Percentiles rank a stretch among this genome's conserved stretches.
Conservation (phyloP, 2,888 invertebrate genomes). For the Ophioninae sp. region DNA sequence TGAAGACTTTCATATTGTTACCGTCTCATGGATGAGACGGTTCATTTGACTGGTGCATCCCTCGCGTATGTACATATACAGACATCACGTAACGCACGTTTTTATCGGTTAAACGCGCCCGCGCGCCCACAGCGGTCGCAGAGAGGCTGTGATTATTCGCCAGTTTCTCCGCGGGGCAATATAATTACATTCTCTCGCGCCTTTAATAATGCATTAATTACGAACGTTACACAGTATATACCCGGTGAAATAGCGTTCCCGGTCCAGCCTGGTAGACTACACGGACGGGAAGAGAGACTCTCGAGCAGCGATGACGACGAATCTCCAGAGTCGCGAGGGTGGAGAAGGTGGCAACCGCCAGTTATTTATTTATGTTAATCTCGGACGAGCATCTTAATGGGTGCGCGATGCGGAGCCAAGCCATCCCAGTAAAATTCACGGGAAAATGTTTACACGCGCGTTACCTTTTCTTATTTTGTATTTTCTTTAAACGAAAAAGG, state of each 20-base stretch:
- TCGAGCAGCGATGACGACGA: too few relatives aligned
- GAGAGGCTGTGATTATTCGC: constrained; percentile 65
- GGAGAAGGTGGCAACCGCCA: constrained; percentile 55
- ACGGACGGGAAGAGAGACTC: too few relatives aligned
- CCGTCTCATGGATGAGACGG: neutral
- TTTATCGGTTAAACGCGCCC: constrained; percentile 53
- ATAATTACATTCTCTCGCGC: constrained; percentile 71
- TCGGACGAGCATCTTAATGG: constrained; percentile 68
- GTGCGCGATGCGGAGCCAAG: constrained; percentile 46
- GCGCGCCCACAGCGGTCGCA: constrained; percentile 15
- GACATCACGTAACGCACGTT: constrained; percentile 44
- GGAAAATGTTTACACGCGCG: constrained; percentile 6
- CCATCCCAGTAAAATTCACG: constrained; percentile 33
- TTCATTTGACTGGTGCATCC: neutral
- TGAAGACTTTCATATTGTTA: too few relatives aligned
- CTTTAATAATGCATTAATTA: constrained; percentile 74
- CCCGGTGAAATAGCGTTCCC: constrained; percentile 57
- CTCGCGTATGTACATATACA: neutral
- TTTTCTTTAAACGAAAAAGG: too few relatives aligned
- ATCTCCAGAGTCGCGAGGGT: too few relatives aligned
- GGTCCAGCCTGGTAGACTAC: constrained; percentile 14
- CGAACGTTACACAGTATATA: constrained; percentile 54
- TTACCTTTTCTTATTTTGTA: neutral
- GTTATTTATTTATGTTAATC: constrained; percentile 74
- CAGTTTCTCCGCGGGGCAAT: constrained; percentile 65